Evolutionary conservation across 2,113 vertebrate genomes (phyloP), one percentile per base, ranked within the genome.

Genomic region (Mesoclemmys tuberculata): DNA sequence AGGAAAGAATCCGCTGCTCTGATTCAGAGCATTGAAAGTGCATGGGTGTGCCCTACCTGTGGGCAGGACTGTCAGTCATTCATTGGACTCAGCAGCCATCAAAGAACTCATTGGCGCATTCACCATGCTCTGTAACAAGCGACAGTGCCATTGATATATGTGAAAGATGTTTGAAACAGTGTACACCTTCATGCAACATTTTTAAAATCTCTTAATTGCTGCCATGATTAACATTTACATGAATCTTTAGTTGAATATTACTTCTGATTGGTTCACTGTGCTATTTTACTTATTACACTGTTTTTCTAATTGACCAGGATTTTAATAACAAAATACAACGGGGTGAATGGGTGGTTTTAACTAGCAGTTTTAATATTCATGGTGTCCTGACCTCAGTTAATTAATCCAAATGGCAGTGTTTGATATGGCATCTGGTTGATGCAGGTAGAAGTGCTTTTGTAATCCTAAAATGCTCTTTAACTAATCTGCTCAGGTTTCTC

Each of bases 381-480:
- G 55, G 90, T 87, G 71, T 93, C 93, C 95, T 93, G 93, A 97
- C 95, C 95, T 93, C 71, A 89, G 91, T 92, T 96, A 97, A 97
- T 96, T 95, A 93, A 94, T 96, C 80, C 51, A 93, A 97, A 95
- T 61, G 93, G 91, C 84, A 93, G 71, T 1, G 5, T 93, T 97
- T 92, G 80, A 97, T 96, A 97, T 89, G 82, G 84, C 93, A 96
- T 97, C 90, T 97, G 93, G 44, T 92, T 96, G 94, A 94, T 93
- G 83, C 80, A 97, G 93, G 6, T 31, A 51, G 77, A 97, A 94
- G 77, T 87, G 84, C 41, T 95, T 95, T 93, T 93, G 90, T 93
- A 97, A 96, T 96, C 94, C 87, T 95, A 91, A 96, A 96, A 94
- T 92, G 38, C 64, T 94, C 90, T 97, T 94, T 97, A 95, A 87